Evolutionary conservation across 2,113 vertebrate species (phyloP), one percentile per base, ranked within the genome.

Genomic region (Datnioides undecimradiatus): DNA sequence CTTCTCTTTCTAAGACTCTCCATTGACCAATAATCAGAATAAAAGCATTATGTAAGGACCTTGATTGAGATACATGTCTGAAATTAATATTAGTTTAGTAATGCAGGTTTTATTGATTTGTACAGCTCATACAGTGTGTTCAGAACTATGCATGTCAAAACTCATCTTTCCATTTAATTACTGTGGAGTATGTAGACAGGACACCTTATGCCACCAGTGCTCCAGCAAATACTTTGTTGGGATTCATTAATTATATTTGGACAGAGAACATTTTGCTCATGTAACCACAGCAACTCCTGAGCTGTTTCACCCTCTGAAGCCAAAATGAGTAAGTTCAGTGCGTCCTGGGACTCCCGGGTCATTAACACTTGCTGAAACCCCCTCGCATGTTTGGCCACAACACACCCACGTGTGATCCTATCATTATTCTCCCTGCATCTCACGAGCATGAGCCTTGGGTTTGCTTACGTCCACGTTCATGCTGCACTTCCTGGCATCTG

Each of bases 351-450:
- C 82, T 79, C 27, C 31, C n/a, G 75, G 79, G 74, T 90, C 82
- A 81, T 91, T 88, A 88, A 82, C 76, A 55, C 60, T 84, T 45
- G 13, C 27, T 78, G 73, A 80, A 87, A 87, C 40, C 71, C 43
- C 40, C 49, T 63, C 1, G 6, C 55, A 66, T 76, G 78, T 84
- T 89, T 87, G 82, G 85, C 76, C 23, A 72, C 16, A 85, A 85
- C 79, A 88, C 76, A 75, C 51, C 67, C 63, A 90, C 21, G 46
- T 86, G 68, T 72, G 81, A 64, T 58, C 68, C 68, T 41, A 71
- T 84, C 70, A 84, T 76, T 84, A 77, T 48, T 70, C 79, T 83
- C 70, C 36, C 31, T 43, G 57, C 27, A 64, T 74, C 46, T 82
- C 65, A 33, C 5, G 5, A 25, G n/a, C 64, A 51, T 46, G 41